These are phyloP conservation scores for Montifringilla adamsi DNA, from an alignment of 2,113 vertebrate species.

Conservation along the genomic window DNA sequence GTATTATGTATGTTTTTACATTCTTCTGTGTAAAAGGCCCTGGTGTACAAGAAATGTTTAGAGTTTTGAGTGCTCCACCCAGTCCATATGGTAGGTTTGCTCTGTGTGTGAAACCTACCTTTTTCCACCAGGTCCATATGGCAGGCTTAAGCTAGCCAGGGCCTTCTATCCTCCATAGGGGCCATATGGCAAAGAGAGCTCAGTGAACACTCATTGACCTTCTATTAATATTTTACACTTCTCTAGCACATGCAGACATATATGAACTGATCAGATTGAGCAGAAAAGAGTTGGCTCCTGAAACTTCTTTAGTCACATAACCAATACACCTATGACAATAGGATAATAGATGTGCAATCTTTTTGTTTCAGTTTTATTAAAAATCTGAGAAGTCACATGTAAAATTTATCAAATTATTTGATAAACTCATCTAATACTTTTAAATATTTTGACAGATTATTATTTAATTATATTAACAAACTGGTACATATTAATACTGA, in stretches of 20 bases:
- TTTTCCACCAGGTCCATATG: constrained; percentile 78
- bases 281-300: constrained; percentile 26
- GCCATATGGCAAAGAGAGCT: constrained; percentile 76
- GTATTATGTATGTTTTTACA: constrained; percentile 77
- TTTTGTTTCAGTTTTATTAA: constrained; percentile 57
- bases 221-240: constrained; percentile 75
- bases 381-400: constrained; percentile 20
- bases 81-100: constrained; percentile 78
- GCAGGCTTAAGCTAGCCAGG: constrained; percentile 71
- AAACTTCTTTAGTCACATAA: constrained; percentile 61
- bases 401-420: constrained; percentile 58
- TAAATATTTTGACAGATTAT: constrained; percentile 29
- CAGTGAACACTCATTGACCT: constrained; percentile 71
- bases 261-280: constrained; percentile 48
- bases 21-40: constrained; percentile 67
- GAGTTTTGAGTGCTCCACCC: constrained; percentile 68
- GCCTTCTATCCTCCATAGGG: constrained; percentile 72
- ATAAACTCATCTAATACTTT: constrained; percentile 44
- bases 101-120: constrained; percentile 71
- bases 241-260: constrained; percentile 58
- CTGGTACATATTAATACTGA: not conserved
- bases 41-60: constrained; percentile 62
- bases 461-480: constrained; percentile 59
- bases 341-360: constrained; percentile 11
- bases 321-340: constrained; percentile 42